These are phyloP conservation scores for Myrmecobius fasciatus DNA, from an alignment of 2,113 vertebrate genomes.

Conservation along the genomic window DNA sequence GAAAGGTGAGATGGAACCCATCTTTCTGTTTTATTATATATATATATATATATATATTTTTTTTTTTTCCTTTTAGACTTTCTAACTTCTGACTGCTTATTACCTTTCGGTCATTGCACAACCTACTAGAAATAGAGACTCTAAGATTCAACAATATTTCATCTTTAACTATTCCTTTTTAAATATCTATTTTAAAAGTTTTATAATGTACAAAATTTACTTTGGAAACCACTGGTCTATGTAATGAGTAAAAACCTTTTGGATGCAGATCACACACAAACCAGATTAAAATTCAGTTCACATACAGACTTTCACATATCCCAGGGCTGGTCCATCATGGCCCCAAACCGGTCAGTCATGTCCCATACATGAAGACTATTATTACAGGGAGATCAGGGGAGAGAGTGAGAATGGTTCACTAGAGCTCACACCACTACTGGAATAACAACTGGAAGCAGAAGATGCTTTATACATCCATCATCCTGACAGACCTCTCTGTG, in stretches of 20 bases:
- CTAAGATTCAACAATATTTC: too few relatives aligned
- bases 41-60: too few relatives aligned
- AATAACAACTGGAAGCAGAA: neutral
- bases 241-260: neutral
- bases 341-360: neutral
- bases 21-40: too few relatives aligned
- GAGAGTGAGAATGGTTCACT: neutral
- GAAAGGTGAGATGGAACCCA: neutral
- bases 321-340: neutral
- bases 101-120: neutral
- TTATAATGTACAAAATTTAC: neutral
- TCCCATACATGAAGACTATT: neutral
- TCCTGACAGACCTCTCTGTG: neutral
- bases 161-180: too few relatives aligned
- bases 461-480: neutral
- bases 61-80: neutral
- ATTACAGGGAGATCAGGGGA: neutral
- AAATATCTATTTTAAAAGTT: too few relatives aligned
- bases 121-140: neutral
- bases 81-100: neutral
- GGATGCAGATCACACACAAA: neutral
- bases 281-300: neutral
- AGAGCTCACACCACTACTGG: neutral
- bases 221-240: neutral
- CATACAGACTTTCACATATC: neutral